Percentiles rank a stretch among this genome's conserved stretches.
Conservation (phyloP, 2,113 vertebrate species). For the Ancistrus triradiatus region DNA sequence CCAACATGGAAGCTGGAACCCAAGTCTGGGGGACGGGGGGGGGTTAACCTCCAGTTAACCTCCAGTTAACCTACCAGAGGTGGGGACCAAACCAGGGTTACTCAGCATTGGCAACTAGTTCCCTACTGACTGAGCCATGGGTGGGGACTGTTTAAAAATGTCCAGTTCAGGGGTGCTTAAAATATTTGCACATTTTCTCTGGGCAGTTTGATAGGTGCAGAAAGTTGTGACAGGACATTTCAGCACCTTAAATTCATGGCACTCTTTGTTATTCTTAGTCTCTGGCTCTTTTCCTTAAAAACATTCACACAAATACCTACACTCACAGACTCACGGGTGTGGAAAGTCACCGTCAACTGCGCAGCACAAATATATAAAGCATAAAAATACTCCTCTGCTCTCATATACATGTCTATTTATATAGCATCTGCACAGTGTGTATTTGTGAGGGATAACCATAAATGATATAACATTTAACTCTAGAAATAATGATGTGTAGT, state of each 20-base stretch:
- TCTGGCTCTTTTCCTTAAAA: slow-evolving; percentile 14
- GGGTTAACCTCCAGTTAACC: too few relatives aligned
- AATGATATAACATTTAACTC: neutral
- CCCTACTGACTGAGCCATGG: too few relatives aligned
- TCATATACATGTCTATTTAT: too few relatives aligned
- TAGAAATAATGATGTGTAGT: neutral
- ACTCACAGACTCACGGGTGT: slow-evolving; percentile 37
- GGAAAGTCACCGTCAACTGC: slow-evolving; percentile 47
- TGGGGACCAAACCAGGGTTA: too few relatives aligned
- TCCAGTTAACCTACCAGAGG: too few relatives aligned
- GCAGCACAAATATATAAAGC: slow-evolving; percentile 13
- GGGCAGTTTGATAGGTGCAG: slow-evolving; percentile 29
- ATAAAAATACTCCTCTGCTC: slow-evolving; percentile 6
- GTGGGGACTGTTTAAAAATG: too few relatives aligned
- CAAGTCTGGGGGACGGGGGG: too few relatives aligned
- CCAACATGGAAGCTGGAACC: too few relatives aligned
- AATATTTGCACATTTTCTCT: slow-evolving; percentile 16
- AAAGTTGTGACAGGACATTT: slow-evolving; percentile 19
- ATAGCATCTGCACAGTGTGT: slow-evolving; percentile 8
- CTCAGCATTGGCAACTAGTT: too few relatives aligned
- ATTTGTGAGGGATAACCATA: neutral
- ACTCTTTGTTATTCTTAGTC: slow-evolving; percentile 22
- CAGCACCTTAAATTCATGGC: slow-evolving; percentile 20
- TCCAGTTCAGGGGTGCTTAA: too few relatives aligned
- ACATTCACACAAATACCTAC: slow-evolving; percentile 6